Percentiles rank a stretch among this genome's conserved stretches.
Conservation (phyloP, 2,113 vertebrate species). For the Thinocorus orbignyianus region DNA sequence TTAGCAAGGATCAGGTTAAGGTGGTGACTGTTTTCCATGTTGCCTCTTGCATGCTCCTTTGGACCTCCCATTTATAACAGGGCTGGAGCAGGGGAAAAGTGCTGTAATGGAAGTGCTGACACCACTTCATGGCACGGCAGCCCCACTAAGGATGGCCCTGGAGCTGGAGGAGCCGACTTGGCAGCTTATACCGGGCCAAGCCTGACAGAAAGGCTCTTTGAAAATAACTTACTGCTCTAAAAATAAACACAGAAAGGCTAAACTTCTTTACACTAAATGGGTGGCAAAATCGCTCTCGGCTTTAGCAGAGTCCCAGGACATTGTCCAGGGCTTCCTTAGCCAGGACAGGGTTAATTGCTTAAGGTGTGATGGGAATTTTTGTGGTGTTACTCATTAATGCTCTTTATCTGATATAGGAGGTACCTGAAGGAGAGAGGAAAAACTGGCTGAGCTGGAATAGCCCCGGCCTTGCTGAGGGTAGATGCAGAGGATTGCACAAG, state of each 20-base stretch:
- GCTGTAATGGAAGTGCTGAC: slow-evolving; percentile 25
- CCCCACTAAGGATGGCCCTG: not conserved
- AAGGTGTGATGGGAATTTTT: not conserved
- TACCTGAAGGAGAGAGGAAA: not conserved
- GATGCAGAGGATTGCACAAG: not conserved
- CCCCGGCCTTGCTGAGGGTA: not conserved
- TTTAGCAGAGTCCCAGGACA: not conserved
- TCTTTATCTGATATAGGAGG: not conserved
- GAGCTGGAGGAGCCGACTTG: not conserved
- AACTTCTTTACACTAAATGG: not conserved
- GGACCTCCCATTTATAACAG: not conserved
- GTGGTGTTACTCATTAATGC: not conserved
- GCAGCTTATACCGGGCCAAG: not conserved
- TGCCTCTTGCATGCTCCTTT: not conserved
- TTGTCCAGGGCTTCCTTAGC: not conserved
- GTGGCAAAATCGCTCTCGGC: not conserved
- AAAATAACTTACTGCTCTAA: slow-evolving; percentile 9
- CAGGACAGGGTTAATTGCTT: not conserved
- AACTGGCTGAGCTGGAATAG: not conserved
- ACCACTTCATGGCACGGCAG: not conserved
- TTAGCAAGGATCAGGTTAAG: slow-evolving; percentile 14
- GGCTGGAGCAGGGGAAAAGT: not conserved
- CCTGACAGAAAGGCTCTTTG: not conserved
- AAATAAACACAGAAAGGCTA: not conserved
- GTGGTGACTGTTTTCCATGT: not conserved